Evolutionary conservation across 1,140 invertebrate genomes (phyloP), one percentile per base, ranked within the genome.

Genomic region (Pomacea maculata): DNA sequence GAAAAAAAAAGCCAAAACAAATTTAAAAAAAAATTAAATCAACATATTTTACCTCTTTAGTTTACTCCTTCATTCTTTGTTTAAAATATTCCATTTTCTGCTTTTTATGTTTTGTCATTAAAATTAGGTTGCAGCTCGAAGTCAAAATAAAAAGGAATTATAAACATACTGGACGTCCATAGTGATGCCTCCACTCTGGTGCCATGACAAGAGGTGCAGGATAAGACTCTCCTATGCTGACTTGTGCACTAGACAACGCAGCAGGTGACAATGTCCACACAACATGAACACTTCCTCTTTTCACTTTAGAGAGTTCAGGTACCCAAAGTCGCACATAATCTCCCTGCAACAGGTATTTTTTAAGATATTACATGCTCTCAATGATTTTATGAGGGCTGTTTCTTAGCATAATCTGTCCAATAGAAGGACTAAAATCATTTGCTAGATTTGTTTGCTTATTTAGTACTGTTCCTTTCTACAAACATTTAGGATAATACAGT

Each of bases 291-390:
- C 82, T 78, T 5, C 87, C 87, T 67, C 86, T 85, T 45, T 83
- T 83, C 9, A 89, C 74, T 21, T 83, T 80, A 17, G 81, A 75
- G 54, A 89, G 76, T 72, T 89, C 88, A n/a, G 87, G 87, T 5
- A 89, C 83, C 88, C 88, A 89, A 29, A 85, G 81, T 55, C 87
- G 71, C 0, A 88, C 84, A 84, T 87, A 89, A 17, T 89, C 87
- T 63, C 88, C 88, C 88, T 89, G 78, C 29, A 29, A n/a, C 4
- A 14, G 5, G 3, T 55, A 68, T 55, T 52, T 25, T 54, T 45
- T 19, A 17, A 78, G 15, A 78, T 25, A 78, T 52, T 6, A 45
- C 34, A 45, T 45, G 6, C 6, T 45, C 34, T 45, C 34, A 45
- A 4, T 2, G 34, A 45, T 45, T 45, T 45, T 45, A 45, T 45